Evolutionary conservation across 2,797 vertebrate species (phyloP).

Genomic region (Glossophaga mutica): DNA sequence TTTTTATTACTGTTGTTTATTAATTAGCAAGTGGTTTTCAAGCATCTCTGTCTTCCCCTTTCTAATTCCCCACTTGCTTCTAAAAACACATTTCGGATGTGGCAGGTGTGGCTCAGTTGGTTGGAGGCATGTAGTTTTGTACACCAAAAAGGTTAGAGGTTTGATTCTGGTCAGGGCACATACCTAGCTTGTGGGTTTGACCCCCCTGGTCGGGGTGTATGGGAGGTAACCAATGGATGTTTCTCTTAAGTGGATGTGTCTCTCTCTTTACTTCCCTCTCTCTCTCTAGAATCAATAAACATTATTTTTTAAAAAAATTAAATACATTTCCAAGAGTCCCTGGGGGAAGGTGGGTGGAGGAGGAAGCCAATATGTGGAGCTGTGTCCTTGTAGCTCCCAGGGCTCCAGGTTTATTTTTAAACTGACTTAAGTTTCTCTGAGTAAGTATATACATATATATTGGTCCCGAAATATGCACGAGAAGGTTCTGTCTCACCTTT

Average conservation of each 20-base stretch:
- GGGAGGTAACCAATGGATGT: no score
- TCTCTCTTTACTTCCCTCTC: no score
- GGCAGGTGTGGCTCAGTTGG: no score
- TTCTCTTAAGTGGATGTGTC: no score
- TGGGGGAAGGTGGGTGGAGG: not conserved
- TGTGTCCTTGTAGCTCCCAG: not conserved
- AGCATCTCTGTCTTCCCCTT: not conserved
- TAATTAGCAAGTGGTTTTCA: not conserved
- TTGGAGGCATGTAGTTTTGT: no score
- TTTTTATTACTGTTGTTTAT: not conserved
- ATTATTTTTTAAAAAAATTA: not conserved
- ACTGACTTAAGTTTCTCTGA: not conserved
- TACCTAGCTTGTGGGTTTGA: no score
- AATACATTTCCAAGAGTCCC: not conserved
- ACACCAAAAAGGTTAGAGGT: no score
- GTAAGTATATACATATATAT: not conserved
- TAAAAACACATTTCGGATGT: not conserved
- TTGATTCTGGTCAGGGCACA: no score
- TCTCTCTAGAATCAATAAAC: no score
- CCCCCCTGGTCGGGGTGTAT: no score
- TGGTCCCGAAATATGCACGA: not conserved
- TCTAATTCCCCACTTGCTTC: not conserved
- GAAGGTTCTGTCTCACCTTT: not conserved
- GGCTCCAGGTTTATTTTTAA: not conserved
- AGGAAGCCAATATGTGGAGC: not conserved